A percentile compares a stretch with the other conserved stretches of the same genome.
Conservation (phyloP, 2,113 vertebrate species). For the Peucedramus taeniatus region DNA sequence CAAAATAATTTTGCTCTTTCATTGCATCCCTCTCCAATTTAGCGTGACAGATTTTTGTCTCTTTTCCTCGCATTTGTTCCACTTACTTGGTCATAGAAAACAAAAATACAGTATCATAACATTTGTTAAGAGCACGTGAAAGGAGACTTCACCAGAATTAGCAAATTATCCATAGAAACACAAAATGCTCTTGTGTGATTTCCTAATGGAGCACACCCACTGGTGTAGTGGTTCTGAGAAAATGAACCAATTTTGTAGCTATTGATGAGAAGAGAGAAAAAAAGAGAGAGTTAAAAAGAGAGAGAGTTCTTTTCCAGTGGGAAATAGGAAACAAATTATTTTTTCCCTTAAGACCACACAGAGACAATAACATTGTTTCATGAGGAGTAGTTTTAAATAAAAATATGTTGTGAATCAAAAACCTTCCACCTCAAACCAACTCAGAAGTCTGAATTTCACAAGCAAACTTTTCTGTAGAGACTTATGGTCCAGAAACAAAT, state of each 20-base stretch:
- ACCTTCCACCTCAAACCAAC: not conserved
- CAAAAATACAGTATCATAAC: not conserved
- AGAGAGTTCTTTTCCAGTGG: not conserved
- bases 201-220: not conserved
- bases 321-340: slow-evolving; percentile 3
- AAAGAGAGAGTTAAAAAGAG: not conserved
- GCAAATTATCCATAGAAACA: not conserved
- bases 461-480: not conserved
- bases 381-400: not conserved
- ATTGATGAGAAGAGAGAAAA: not conserved
- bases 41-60: rapidly evolving
- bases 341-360: not conserved
- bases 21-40: not conserved
- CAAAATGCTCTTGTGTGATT: not conserved
- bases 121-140: not conserved
- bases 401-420: not conserved
- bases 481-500: not conserved
- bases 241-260: not conserved
- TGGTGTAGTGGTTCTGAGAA: not conserved
- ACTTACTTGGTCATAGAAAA: not conserved
- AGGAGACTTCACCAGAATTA: not conserved
- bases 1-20: not conserved
- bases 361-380: not conserved
- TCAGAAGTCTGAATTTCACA: not conserved
- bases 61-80: not conserved